phyloP scores from a whole-genome alignment of 2,888 invertebrate genomes.

The Endotricha flammealis region DNA sequence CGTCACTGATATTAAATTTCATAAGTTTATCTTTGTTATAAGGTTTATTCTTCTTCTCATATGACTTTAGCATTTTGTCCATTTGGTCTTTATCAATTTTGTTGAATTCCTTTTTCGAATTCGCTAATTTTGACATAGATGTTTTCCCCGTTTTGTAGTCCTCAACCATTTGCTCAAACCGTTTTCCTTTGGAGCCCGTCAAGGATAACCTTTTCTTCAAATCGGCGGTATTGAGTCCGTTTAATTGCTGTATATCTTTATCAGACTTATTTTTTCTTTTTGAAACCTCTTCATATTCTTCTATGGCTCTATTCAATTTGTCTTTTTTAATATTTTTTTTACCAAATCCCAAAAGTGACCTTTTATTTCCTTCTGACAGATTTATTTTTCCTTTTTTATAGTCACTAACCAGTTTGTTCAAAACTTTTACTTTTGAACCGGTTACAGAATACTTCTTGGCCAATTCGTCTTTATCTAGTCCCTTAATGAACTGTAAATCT shows the following conservation, averaged over 20 bases:
- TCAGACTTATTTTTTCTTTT: conserved; percentile 20
- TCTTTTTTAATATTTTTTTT: too few species aligned
- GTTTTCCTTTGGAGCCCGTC: conserved; percentile 7
- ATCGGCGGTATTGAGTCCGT: conserved; percentile 6
- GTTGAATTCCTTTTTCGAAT: conserved; percentile 20
- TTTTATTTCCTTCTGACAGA: conserved; percentile 23
- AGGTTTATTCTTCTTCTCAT: conserved; percentile 11
- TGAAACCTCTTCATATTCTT: too few species aligned
- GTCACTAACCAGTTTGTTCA: conserved; percentile 32
- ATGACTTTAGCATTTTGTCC: conserved; percentile 18
- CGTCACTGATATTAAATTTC: too few species aligned
- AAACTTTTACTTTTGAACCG: conserved; percentile 25
- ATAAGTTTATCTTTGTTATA: too few species aligned
- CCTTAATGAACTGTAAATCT: conserved; percentile 14
- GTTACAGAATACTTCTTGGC: conserved; percentile 26
- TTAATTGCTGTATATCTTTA: conserved; percentile 11
- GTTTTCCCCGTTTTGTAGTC: conserved; percentile 10
- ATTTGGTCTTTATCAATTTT: conserved; percentile 23
- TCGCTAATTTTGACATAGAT: conserved; percentile 10
- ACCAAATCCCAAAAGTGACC: too few species aligned
- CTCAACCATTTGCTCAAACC: conserved; percentile 11
- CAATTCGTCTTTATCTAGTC: conserved; percentile 17
- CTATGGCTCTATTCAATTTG: too few species aligned
- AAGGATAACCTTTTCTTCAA: conserved; percentile 12
- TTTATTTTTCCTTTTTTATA: conserved; percentile 29